These are phyloP conservation scores for Uromys caudimaculatus DNA, from an alignment of 2,797 vertebrate genomes.

Conservation along the genomic window DNA sequence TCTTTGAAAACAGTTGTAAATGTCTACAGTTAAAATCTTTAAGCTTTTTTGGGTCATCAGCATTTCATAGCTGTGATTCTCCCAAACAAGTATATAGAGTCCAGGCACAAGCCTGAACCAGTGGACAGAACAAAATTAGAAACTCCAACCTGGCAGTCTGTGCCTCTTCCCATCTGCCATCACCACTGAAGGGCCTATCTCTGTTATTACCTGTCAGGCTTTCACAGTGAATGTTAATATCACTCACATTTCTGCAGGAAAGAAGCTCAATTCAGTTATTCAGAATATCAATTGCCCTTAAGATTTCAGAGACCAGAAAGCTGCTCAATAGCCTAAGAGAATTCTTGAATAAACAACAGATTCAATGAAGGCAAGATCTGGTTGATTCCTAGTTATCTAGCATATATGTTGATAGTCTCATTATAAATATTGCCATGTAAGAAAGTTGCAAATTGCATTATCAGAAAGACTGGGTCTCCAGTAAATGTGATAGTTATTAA, in stretches of 20 bases:
- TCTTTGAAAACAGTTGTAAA: not conserved
- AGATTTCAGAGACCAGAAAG: not conserved
- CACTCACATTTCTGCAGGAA: not conserved
- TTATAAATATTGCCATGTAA: slow-evolving; percentile 41
- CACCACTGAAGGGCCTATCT: not conserved
- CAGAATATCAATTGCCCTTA: not conserved
- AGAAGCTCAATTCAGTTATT: not conserved
- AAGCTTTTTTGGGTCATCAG: not conserved
- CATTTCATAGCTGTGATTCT: not conserved
- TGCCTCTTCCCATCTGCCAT: not conserved
- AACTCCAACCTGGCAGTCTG: not conserved
- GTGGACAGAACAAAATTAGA: not conserved
- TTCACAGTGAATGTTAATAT: not conserved
- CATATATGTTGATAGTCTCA: not conserved
- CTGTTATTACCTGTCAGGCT: not conserved
- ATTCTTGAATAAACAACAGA: slow-evolving; percentile 21
- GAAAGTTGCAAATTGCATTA: not conserved
- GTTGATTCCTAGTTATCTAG: not conserved
- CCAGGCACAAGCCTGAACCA: not conserved
- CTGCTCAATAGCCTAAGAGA: not conserved
- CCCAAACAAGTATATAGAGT: not conserved
- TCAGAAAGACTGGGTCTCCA: not conserved
- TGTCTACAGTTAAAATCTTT: not conserved
- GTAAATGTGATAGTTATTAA: not conserved
- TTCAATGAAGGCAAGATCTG: not conserved